Evolutionary conservation across 2,888 invertebrate species (phyloP).

Genomic region (Scrobipalpa atriplicella): DNA sequence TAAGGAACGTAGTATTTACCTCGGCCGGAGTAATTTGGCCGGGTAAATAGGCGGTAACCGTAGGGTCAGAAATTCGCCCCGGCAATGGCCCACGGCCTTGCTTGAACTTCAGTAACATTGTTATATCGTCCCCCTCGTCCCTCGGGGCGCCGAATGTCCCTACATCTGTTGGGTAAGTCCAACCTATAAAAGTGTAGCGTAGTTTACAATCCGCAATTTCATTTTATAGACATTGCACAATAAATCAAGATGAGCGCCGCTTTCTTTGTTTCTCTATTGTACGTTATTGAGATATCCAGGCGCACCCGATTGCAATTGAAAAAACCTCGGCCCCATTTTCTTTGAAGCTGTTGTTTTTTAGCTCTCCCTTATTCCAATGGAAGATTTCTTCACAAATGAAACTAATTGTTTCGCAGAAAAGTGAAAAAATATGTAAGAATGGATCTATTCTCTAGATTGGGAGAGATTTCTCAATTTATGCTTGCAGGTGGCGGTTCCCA

Average conservation of each 20-base stretch:
- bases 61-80: constrained; percentile 72
- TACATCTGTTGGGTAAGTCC: constrained; percentile 72
- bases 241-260: constrained; percentile 62
- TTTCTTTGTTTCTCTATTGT: constrained; percentile 54
- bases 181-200: constrained; percentile 66
- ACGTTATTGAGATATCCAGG: constrained; percentile 44
- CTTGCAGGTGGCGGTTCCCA: constrained; percentile 70
- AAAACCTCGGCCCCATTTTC: constrained; percentile 60
- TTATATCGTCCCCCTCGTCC: constrained; percentile 71
- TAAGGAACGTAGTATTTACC: constrained; percentile 64
- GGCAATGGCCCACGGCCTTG: constrained; percentile 68
- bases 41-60: constrained; percentile 70
- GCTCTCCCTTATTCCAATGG: constrained; percentile 47
- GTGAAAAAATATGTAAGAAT: not conserved
- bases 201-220: constrained; percentile 69
- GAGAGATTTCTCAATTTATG: constrained; percentile 62
- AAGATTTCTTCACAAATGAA: constrained; percentile 42
- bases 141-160: constrained; percentile 68
- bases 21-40: constrained; percentile 65
- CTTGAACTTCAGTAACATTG: constrained; percentile 75
- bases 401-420: constrained; percentile 48
- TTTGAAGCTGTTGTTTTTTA: constrained; percentile 50
- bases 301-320: constrained; percentile 55
- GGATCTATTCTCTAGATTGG: constrained; percentile 37
- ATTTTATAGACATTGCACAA: constrained; percentile 69